Percentiles rank a stretch among this genome's conserved stretches.
Evolutionary conservation across 2,113 vertebrate species (phyloP).

Genomic region (Calcarius ornatus): DNA sequence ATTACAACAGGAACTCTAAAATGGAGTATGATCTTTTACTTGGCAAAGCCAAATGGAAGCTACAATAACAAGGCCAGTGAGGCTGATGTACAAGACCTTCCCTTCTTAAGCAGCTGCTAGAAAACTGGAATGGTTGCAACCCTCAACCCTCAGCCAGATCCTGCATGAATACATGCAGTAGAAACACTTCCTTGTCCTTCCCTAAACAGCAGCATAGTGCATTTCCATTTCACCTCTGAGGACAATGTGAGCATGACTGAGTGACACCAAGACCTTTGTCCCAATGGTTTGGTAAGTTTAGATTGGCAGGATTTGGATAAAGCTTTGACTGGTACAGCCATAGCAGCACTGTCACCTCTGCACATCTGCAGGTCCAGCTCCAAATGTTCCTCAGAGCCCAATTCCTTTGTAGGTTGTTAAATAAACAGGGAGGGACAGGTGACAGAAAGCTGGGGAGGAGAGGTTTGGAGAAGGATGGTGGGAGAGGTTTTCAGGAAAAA

Average conservation of each 20-base stretch:
- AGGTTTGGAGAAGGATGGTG: not conserved
- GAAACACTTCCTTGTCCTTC: not conserved
- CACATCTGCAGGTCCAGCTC: not conserved
- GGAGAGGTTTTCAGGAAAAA: not conserved
- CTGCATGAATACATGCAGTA: not conserved
- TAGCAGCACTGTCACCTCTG: not conserved
- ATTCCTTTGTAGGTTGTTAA: conserved; percentile 26
- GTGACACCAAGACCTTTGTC: conserved; percentile 41
- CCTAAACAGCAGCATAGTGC: not conserved
- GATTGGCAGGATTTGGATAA: not conserved
- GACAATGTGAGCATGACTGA: not conserved
- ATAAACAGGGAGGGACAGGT: not conserved
- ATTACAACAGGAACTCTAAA: not conserved
- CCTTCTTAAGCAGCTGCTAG: not conserved
- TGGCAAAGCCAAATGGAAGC: not conserved
- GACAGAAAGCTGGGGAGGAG: not conserved
- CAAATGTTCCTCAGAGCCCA: conserved; percentile 9
- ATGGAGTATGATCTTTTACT: not conserved
- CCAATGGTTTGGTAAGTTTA: conserved; percentile 23
- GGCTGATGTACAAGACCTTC: not conserved
- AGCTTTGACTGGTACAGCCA: not conserved
- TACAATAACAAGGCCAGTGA: not conserved
- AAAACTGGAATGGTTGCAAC: not conserved
- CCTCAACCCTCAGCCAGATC: not conserved
- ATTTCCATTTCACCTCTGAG: not conserved